phyloP scores from a whole-genome alignment of 2,113 vertebrate genomes.

The Neoarius graeffei region DNA sequence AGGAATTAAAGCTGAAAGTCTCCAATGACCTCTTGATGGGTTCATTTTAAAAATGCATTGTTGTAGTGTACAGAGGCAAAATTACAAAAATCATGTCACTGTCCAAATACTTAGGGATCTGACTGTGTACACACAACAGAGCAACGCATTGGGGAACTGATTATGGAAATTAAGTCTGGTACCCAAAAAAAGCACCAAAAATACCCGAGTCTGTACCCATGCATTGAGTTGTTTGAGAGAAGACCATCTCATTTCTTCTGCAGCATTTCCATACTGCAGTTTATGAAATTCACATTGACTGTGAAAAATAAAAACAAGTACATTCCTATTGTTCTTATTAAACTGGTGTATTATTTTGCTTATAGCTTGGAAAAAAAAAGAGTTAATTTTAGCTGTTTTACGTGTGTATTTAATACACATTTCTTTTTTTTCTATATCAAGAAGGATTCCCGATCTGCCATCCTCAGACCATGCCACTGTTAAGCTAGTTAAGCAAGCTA shows the following conservation, averaged over 20 bases:
- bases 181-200: neutral
- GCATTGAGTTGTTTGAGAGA: neutral
- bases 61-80: too few relatives aligned
- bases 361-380: neutral
- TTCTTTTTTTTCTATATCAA: neutral
- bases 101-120: too few relatives aligned
- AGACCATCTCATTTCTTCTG: neutral
- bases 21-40: too few relatives aligned
- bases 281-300: neutral
- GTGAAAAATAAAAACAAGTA: neutral
- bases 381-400: neutral
- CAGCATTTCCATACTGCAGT: neutral
- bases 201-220: neutral
- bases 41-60: too few relatives aligned
- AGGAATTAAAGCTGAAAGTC: too few relatives aligned
- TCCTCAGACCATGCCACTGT: neutral
- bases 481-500: neutral
- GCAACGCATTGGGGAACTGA: too few relatives aligned
- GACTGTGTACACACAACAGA: neutral
- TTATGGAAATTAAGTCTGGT: neutral
- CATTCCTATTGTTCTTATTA: neutral
- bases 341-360: neutral
- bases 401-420: neutral
- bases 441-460: neutral
- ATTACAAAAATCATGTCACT: too few relatives aligned